Percentiles rank a stretch among this genome's conserved stretches.
Evolutionary conservation across 1,140 invertebrate species (phyloP).

Genomic region (Tetramorium parvispinum): DNA sequence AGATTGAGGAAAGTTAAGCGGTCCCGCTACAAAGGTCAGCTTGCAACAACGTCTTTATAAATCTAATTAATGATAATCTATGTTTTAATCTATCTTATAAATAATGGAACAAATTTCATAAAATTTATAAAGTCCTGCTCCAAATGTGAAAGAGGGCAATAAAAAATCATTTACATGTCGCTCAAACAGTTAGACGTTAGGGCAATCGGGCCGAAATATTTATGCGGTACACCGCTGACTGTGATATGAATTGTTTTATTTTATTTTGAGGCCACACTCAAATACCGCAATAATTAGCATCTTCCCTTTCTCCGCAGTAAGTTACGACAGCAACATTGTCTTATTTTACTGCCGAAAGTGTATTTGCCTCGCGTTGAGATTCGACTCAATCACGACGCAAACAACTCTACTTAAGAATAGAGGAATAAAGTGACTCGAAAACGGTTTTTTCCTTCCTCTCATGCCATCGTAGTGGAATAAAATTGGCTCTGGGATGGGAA

Average conservation of each 20-base stretch:
- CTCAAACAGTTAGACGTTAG: conserved; percentile 61
- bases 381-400: not conserved
- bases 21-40: not conserved
- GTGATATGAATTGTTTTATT: conserved; percentile 83
- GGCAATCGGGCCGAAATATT: conserved; percentile 58
- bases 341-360: conserved; percentile 63
- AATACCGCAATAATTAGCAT: conserved; percentile 53
- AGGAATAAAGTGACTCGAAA: conserved; percentile 12
- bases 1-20: conserved; percentile 25
- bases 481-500: conserved; percentile 74
- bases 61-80: not conserved
- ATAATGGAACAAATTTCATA: not conserved
- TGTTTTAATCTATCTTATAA: not conserved
- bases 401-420: conserved; percentile 60
- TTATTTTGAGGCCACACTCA: conserved; percentile 74
- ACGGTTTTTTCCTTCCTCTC: conserved; percentile 23
- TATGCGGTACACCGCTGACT: conserved; percentile 80
- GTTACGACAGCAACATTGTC: conserved; percentile 64
- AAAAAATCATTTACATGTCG: not conserved
- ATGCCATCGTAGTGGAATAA: conserved; percentile 75
- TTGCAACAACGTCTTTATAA: conserved; percentile 19
- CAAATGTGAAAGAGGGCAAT: not conserved
- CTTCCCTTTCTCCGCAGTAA: conserved; percentile 51
- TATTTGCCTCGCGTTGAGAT: conserved; percentile 35
- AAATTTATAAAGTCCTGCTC: not conserved